Evolutionary conservation across 2,113 vertebrate species (phyloP), one percentile per base, ranked within the genome.

Genomic region (Lampris megalopsis): DNA sequence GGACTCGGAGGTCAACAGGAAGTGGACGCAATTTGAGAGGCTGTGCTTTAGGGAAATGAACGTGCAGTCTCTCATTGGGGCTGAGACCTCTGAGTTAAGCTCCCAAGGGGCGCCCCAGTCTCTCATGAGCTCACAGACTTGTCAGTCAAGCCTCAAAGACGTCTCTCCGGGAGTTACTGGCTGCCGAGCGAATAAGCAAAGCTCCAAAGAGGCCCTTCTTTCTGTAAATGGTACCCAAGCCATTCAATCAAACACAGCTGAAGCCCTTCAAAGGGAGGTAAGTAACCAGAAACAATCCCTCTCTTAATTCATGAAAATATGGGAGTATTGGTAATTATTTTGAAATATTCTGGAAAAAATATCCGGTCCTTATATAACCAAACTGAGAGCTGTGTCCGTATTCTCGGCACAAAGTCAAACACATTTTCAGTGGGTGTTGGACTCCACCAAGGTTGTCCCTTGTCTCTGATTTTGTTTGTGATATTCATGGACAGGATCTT

Each of bases 11-110:
- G 96, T 99, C 24, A 97, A 94, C 92, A 96, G 89, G 92, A 98
- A 97, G 84, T 99, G 98, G 97, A 91, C 91, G 70, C 97, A 98
- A 85, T 91, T 99, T 68, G 97, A 99, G 86, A 94, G 90, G 9
- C 76, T 97, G 83, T 95, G 96, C 2, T 90, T 96, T 73, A 92
- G 93, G 67, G 96, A 96, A 66, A 91, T 92, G 3, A 95, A 82
- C 41, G 83, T 91, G 1, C 90, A 94, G 69, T 83, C 89, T 67
- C 68, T 90, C 59, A 89, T 74, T 75, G 91, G 84, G 52, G 76
- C 73, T 6, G 80, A 89, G 79, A 62, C 66, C 6, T 38, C 78
- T 85, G 84, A 73, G 60, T 83, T 79, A 48, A 75, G 68, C 65
- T 38, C 71, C 52, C 7, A 1, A 13, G 63, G 75, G 67, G 58